These are phyloP conservation scores for Mola mola DNA, from an alignment of 2,113 vertebrate genomes.

Conservation along the genomic window DNA sequence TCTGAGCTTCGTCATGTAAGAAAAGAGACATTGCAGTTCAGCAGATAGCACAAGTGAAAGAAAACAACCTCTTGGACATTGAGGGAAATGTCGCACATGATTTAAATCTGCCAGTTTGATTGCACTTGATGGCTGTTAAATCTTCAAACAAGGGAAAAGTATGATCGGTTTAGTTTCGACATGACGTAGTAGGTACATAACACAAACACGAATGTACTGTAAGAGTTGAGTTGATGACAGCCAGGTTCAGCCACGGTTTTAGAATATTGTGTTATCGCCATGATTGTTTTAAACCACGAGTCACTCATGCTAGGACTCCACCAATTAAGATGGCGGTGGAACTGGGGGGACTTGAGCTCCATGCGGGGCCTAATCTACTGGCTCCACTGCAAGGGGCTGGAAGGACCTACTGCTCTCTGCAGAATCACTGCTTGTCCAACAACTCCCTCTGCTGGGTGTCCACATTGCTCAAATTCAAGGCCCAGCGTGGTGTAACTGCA, in stretches of 20 bases:
- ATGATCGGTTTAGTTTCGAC: too few species aligned
- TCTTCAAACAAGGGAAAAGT: too few species aligned
- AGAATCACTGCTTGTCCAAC: conserved; percentile 55
- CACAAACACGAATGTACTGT: too few species aligned
- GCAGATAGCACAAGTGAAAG: background rate
- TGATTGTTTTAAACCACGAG: conserved; percentile 7
- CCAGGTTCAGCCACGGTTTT: too few species aligned
- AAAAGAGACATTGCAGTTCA: background rate
- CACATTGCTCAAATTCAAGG: background rate
- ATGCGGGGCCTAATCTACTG: conserved; percentile 31
- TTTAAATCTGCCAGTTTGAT: too few species aligned
- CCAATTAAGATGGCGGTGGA: conserved; percentile 69
- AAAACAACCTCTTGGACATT: background rate
- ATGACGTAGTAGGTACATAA: too few species aligned
- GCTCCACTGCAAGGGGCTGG: conserved; percentile 17
- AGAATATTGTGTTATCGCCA: background rate
- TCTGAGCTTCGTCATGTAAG: too few species aligned
- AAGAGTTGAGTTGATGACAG: too few species aligned
- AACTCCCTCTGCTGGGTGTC: conserved; percentile 72
- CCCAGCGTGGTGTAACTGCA: background rate
- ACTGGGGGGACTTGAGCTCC: conserved; percentile 26
- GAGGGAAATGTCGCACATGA: conserved; percentile 3
- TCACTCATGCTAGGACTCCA: conserved; percentile 47
- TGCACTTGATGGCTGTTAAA: too few species aligned
- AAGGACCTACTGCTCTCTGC: conserved; percentile 20